A percentile compares a stretch with the other conserved stretches of the same genome.
phyloP scores from a whole-genome alignment of 2,797 vertebrate genomes.

The Morelia viridis region DNA sequence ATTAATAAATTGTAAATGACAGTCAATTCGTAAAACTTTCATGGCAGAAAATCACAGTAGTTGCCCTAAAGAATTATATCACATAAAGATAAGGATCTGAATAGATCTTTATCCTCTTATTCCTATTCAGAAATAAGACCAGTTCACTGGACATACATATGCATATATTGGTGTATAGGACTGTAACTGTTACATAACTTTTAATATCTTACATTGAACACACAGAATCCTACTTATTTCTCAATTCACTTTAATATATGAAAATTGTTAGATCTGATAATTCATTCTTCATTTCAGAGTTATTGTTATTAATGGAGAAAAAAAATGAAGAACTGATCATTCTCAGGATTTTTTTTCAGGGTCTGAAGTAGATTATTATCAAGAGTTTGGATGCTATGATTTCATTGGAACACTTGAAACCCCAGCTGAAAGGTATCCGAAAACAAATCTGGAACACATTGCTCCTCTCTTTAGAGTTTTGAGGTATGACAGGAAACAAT shows the following conservation, averaged over 20 bases:
- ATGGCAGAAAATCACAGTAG: background rate
- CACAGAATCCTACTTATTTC: background rate
- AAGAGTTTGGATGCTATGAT: background rate
- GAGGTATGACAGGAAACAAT: background rate
- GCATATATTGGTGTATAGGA: background rate
- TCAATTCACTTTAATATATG: background rate
- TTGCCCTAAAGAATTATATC: background rate
- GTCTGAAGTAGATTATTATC: background rate
- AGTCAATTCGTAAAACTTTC: background rate
- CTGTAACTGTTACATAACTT: background rate
- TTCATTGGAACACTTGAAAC: background rate
- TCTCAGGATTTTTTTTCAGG: background rate
- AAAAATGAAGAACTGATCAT: background rate
- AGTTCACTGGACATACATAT: background rate
- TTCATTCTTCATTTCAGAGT: background rate
- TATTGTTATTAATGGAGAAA: background rate
- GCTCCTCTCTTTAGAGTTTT: background rate
- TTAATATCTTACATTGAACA: background rate
- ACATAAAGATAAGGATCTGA: background rate
- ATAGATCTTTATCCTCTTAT: background rate
- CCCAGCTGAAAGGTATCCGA: background rate
- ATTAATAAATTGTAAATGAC: background rate
- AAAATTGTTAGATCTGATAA: background rate
- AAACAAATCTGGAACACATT: slow-evolving; percentile 20
- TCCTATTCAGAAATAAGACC: background rate